phyloP scores from a whole-genome alignment of 2,888 invertebrate species.

The Diadegma fenestrale region DNA sequence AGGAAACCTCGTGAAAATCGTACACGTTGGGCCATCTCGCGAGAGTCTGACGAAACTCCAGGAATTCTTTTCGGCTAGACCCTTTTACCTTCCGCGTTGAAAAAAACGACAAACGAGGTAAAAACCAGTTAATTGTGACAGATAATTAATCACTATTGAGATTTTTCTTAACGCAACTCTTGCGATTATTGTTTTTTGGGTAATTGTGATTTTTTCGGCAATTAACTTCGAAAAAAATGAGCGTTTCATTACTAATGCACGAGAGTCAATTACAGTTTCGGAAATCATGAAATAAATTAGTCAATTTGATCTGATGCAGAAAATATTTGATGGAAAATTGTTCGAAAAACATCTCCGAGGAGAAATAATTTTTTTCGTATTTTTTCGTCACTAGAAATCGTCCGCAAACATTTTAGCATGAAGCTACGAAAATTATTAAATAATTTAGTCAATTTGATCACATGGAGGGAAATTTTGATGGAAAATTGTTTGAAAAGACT shows the following conservation, averaged over 20 bases:
- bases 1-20: slow-evolving; percentile 33
- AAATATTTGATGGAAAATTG: background rate
- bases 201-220: no score
- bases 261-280: no score
- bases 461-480: background rate
- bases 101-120: background rate
- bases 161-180: no score
- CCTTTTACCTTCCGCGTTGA: slow-evolving; percentile 58
- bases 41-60: slow-evolving; percentile 72
- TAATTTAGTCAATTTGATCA: no score
- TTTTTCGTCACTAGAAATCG: background rate
- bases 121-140: background rate
- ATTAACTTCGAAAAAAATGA: no score
- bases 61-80: background rate
- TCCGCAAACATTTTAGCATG: background rate
- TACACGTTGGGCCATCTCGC: slow-evolving; percentile 79
- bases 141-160: no score
- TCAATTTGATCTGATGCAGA: background rate
- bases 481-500: background rate
- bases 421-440: no score
- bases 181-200: no score
- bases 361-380: background rate
- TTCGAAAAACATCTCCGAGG: background rate
- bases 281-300: no score
- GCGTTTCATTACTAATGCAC: no score